phyloP scores from a whole-genome alignment of 2,797 vertebrate species.

The Remorina albescens region DNA sequence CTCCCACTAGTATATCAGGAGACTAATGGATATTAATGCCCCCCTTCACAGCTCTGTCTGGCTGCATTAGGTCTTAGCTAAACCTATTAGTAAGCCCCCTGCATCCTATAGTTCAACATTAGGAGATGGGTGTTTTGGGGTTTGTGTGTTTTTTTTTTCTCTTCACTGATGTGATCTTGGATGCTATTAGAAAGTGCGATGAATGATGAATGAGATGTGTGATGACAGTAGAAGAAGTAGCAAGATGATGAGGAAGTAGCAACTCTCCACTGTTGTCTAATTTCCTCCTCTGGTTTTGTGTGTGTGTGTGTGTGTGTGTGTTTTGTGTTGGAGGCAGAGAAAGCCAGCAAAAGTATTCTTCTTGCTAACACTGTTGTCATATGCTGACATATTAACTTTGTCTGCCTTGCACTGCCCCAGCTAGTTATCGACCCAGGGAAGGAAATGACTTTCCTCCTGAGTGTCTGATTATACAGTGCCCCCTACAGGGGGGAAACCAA shows the following conservation, averaged over 20 bases:
- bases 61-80: background rate
- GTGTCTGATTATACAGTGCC: constrained; percentile 41
- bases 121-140: no score
- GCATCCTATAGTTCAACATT: constrained; percentile 11
- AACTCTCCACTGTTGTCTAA: background rate
- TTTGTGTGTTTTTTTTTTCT: no score
- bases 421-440: constrained; percentile 5
- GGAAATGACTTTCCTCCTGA: background rate
- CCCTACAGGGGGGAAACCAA: constrained; percentile 34
- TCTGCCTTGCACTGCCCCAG: constrained; percentile 4
- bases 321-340: background rate
- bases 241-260: background rate
- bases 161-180: background rate
- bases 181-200: constrained; percentile 1
- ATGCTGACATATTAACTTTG: constrained; percentile 8
- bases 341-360: background rate
- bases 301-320: background rate
- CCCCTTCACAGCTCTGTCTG: constrained; percentile 23
- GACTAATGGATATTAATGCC: background rate
- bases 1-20: background rate
- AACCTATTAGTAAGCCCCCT: constrained; percentile 6
- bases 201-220: constrained; percentile 16
- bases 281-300: background rate
- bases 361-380: constrained; percentile 7
- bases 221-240: constrained; percentile 23